phyloP scores from a whole-genome alignment of 92 coral and sea anemone genomes.

The Actinostola sp. region DNA sequence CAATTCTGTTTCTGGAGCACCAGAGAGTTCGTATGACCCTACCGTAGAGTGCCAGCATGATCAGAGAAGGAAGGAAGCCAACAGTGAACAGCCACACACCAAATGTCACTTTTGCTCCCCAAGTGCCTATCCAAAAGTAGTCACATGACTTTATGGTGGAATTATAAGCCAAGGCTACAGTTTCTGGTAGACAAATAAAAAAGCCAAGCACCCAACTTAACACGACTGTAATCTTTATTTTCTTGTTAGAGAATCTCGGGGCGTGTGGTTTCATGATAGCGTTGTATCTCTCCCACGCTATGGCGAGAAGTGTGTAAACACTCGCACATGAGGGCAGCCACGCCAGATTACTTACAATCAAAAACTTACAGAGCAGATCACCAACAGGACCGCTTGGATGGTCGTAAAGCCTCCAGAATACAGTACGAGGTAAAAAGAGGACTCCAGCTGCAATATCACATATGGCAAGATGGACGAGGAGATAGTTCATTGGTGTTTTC shows the following conservation, averaged over 20 bases:
- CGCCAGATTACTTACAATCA: constrained; percentile 45
- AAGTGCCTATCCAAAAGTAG: constrained; percentile 16
- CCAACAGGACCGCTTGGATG: constrained; percentile 55
- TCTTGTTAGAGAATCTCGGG: constrained; percentile 41
- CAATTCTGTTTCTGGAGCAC: constrained; percentile 21
- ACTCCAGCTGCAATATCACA: constrained; percentile 50
- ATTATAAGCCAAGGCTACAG: constrained; percentile 14
- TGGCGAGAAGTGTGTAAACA: constrained; percentile 41
- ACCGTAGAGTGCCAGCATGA: constrained; percentile 52
- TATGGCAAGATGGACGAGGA: constrained; percentile 53
- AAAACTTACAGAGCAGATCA: constrained; percentile 48
- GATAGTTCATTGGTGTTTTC: constrained; percentile 71
- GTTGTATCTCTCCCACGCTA: constrained; percentile 64
- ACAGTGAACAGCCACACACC: constrained; percentile 42
- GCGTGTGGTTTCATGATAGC: constrained; percentile 61
- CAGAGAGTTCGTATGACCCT: constrained; percentile 50
- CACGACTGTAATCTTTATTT: constrained; percentile 29
- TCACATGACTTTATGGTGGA: constrained; percentile 30
- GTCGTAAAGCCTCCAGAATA: constrained; percentile 29
- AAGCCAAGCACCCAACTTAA: constrained; percentile 32
- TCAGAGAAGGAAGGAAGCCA: constrained; percentile 38
- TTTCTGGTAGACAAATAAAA: constrained; percentile 39
- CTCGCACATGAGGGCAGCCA: constrained; percentile 56
- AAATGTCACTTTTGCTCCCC: constrained; percentile 25
- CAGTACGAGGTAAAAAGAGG: constrained; percentile 33